Percentiles rank a stretch among this genome's conserved stretches.
phyloP scores from a whole-genome alignment of 2,113 vertebrate genomes.

The Holacanthus passer region DNA sequence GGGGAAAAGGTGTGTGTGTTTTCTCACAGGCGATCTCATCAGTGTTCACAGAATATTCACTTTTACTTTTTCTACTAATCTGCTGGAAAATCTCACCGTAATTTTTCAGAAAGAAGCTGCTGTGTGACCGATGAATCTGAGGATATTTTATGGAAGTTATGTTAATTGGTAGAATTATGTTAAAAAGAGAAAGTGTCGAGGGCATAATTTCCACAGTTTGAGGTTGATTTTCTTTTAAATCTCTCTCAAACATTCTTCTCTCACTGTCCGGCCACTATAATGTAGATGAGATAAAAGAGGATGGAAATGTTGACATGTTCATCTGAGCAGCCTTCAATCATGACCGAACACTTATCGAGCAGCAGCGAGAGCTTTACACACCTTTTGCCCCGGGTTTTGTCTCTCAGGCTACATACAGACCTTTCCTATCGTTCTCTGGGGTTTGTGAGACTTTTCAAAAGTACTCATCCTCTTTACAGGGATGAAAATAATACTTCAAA shows the following conservation, averaged over 20 bases:
- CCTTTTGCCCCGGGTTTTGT: neutral
- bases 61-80: neutral
- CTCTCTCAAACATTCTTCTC: neutral
- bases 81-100: neutral
- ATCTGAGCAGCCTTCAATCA: neutral
- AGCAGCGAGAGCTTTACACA: no score
- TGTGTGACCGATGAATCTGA: neutral
- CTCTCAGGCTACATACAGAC: neutral
- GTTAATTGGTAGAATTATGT: neutral
- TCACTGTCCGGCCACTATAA: neutral
- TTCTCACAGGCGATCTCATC: constrained; percentile 4
- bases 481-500: no score
- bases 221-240: neutral
- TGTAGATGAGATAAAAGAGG: neutral
- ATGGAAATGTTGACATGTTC: neutral
- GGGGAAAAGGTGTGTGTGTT: neutral
- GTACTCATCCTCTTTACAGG: no score
- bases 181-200: no score
- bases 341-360: no score
- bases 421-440: neutral
- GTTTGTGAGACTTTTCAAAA: neutral
- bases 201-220: neutral
- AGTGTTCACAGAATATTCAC: no score
- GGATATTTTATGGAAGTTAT: no score
- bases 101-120: neutral